Conservation (phyloP, 2,888 invertebrate genomes). For the Tanytarsus gracilentus region DNA sequence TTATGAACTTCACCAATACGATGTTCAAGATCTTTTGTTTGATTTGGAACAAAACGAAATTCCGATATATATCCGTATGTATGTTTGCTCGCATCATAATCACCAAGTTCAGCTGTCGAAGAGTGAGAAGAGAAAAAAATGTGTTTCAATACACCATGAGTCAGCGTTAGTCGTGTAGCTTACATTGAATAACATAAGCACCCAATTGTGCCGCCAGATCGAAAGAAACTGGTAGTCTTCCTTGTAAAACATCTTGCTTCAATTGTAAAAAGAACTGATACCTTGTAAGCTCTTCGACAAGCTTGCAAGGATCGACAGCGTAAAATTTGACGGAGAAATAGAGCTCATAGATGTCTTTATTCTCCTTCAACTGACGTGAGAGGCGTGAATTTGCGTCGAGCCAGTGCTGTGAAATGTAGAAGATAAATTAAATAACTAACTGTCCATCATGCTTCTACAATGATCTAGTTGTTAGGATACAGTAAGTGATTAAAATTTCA, state of each 20-base stretch:
- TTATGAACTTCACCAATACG: slow-evolving; percentile 83
- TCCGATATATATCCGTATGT: slow-evolving; percentile 87
- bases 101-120: slow-evolving; percentile 82
- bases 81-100: slow-evolving; percentile 83
- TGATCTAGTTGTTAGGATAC: too few species aligned
- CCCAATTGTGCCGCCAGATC: slow-evolving; percentile 88
- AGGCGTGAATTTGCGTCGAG: slow-evolving; percentile 83
- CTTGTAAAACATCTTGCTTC: slow-evolving; percentile 92
- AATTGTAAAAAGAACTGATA: slow-evolving; percentile 96
- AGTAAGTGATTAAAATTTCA: too few species aligned
- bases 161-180: slow-evolving; percentile 44
- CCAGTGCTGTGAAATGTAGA: slow-evolving; percentile 68
- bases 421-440: slow-evolving; percentile 25
- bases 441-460: too few species aligned
- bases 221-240: slow-evolving; percentile 80
- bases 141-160: background rate
- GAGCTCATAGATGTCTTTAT: slow-evolving; percentile 65
- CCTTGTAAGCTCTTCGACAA: slow-evolving; percentile 92
- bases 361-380: slow-evolving; percentile 74
- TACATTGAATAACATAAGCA: slow-evolving; percentile 89
- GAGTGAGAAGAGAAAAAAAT: slow-evolving; percentile 17
- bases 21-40: slow-evolving; percentile 81
- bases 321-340: slow-evolving; percentile 98
- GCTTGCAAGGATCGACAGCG: slow-evolving; percentile 92
- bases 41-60: slow-evolving; percentile 85